Evolutionary conservation across 2,113 vertebrate species (phyloP).

Genomic region (Callorhinus ursinus): DNA sequence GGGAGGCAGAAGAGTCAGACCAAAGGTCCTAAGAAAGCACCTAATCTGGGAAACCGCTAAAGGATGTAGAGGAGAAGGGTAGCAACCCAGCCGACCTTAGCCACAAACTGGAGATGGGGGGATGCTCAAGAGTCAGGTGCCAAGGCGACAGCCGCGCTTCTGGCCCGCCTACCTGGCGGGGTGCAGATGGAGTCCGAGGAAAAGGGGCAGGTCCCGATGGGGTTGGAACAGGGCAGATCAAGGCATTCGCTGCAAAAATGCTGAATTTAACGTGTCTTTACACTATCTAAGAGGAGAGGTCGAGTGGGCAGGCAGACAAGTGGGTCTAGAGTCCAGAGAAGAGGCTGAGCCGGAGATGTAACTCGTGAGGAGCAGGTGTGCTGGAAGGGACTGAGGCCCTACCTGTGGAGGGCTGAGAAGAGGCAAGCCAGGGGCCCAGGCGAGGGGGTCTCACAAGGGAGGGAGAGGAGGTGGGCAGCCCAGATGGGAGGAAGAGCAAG

Average conservation of each 20-base stretch:
- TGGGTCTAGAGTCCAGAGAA: not conserved
- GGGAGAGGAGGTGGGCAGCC: not conserved
- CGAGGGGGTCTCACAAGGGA: not conserved
- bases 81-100: not conserved
- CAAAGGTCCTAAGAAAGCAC: not conserved
- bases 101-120: no score
- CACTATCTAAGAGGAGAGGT: not conserved
- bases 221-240: not conserved
- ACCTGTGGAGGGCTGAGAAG: not conserved
- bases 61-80: not conserved
- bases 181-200: not conserved
- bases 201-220: not conserved
- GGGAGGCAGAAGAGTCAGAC: not conserved
- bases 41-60: not conserved
- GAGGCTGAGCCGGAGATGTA: not conserved
- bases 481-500: no score
- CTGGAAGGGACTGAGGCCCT: not conserved
- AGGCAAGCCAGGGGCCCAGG: not conserved
- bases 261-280: not conserved
- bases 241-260: not conserved
- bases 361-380: not conserved
- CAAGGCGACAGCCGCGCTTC: not conserved
- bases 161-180: not conserved
- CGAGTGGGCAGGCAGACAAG: not conserved
- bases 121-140: not conserved